Conservation (phyloP, 2,113 vertebrate genomes). For the Bos javanicus region DNA sequence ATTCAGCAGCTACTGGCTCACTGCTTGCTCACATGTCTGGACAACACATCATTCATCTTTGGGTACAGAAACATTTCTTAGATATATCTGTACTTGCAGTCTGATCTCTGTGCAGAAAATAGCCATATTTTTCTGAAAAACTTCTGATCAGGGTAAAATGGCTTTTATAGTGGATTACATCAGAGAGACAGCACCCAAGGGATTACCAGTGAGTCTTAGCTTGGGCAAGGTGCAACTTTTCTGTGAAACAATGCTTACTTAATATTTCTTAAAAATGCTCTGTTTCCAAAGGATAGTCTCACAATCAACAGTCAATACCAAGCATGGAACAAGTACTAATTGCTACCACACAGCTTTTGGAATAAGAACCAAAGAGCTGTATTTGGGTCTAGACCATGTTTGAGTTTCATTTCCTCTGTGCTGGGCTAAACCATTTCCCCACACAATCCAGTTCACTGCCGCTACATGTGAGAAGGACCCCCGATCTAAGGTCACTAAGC, state of each 20-base stretch:
- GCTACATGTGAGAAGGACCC: not conserved
- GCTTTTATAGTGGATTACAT: not conserved
- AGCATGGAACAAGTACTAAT: not conserved
- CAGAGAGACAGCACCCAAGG: not conserved
- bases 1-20: accelerated
- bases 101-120: not conserved
- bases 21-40: not conserved
- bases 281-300: not conserved
- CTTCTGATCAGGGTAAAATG: not conserved
- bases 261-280: not conserved
- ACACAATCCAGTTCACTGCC: too few species aligned
- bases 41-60: not conserved
- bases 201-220: not conserved
- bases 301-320: not conserved
- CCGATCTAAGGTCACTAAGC: not conserved
- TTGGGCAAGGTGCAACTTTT: not conserved
- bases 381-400: not conserved
- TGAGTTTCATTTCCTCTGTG: not conserved
- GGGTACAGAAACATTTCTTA: not conserved
- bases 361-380: not conserved
- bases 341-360: not conserved
- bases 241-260: not conserved
- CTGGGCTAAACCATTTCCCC: not conserved
- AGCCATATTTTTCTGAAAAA: not conserved
- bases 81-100: not conserved